phyloP scores from a whole-genome alignment of 2,797 vertebrate species.

The Labeo calbasu region DNA sequence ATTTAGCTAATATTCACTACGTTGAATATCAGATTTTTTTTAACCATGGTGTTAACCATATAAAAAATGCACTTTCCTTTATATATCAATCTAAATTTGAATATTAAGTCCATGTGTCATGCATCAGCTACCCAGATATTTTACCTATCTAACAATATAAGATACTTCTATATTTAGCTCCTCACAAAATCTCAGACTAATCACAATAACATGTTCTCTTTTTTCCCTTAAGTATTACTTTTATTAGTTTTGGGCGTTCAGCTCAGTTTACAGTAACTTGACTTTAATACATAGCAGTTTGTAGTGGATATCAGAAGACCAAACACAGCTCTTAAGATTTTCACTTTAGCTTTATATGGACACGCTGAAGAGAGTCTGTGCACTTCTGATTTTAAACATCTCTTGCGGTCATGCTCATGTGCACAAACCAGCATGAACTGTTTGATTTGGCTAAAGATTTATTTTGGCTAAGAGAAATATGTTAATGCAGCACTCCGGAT shows the following conservation, averaged over 20 bases:
- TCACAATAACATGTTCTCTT: background rate
- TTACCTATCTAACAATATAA: background rate
- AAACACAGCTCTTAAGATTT: constrained; percentile 32
- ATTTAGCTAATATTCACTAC: too few species aligned
- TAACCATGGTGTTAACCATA: too few species aligned
- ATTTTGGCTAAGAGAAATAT: constrained; percentile 30
- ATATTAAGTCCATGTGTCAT: background rate
- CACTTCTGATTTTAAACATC: constrained; percentile 58
- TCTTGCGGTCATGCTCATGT: constrained; percentile 25
- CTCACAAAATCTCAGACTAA: constrained; percentile 8
- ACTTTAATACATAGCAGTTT: constrained; percentile 32
- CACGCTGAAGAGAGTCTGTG: constrained; percentile 51
- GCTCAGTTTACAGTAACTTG: constrained; percentile 30
- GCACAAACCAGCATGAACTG: constrained; percentile 55
- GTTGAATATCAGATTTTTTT: too few species aligned
- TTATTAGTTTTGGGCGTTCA: constrained; percentile 8
- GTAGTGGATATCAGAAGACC: constrained; percentile 34
- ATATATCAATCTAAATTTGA: background rate
- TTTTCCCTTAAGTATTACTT: background rate
- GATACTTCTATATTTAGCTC: background rate
- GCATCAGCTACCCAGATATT: background rate
- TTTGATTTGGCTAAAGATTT: constrained; percentile 50
- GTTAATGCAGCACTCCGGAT: background rate
- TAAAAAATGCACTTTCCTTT: background rate
- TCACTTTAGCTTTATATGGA: constrained; percentile 78